A percentile compares a stretch with the other conserved stretches of the same genome.
Evolutionary conservation across 2,797 vertebrate species (phyloP).

Genomic region (Trachops cirrhosus): DNA sequence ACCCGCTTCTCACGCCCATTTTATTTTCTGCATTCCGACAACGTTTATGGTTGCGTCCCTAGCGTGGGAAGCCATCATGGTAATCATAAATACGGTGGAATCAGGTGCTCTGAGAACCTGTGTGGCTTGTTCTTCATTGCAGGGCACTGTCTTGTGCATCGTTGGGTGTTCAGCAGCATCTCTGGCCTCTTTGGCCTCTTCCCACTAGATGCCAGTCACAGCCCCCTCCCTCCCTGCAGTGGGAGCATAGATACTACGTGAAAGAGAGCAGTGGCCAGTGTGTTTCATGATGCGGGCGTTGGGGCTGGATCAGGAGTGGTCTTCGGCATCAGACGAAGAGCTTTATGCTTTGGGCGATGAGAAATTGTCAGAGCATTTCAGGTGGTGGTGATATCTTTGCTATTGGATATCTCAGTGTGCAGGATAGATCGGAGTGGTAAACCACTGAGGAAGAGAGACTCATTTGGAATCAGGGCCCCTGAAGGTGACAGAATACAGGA

Average conservation of each 20-base stretch:
- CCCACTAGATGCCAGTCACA: background rate
- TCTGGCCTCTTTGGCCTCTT: background rate
- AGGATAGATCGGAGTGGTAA: background rate
- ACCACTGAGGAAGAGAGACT: background rate
- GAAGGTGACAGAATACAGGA: background rate
- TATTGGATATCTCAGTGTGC: rapidly evolving
- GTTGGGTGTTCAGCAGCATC: background rate
- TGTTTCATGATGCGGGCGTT: background rate
- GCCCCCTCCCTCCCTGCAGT: background rate
- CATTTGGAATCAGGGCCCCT: background rate
- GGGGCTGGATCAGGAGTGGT: background rate
- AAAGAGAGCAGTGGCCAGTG: background rate
- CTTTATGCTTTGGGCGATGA: background rate
- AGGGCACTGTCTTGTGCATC: background rate
- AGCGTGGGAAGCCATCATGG: rapidly evolving
- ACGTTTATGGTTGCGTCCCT: background rate
- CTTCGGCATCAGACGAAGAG: background rate
- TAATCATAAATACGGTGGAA: background rate
- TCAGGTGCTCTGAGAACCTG: background rate
- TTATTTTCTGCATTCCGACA: background rate
- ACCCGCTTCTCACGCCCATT: background rate
- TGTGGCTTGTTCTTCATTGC: background rate
- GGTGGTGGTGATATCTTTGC: background rate
- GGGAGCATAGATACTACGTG: background rate
- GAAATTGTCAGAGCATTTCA: background rate